Conservation (phyloP, 2,113 vertebrate species). For the Oreochromis aureus region DNA sequence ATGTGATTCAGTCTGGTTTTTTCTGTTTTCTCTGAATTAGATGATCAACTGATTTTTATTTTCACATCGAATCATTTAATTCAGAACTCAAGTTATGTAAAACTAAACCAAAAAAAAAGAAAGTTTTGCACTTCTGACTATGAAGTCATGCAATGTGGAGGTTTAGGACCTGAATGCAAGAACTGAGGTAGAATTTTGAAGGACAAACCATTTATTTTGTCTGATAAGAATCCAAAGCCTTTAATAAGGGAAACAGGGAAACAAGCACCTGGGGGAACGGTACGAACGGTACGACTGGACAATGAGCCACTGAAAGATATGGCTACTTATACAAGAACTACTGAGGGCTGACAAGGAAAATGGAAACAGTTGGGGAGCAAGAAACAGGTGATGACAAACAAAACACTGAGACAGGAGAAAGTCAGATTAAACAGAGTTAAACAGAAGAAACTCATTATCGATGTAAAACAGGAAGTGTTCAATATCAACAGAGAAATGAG, state of each 20-base stretch:
- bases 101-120: not conserved
- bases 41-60: not conserved
- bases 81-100: not conserved
- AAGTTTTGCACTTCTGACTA: not conserved
- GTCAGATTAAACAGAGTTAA: not conserved
- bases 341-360: not conserved
- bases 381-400: not conserved
- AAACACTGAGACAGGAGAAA: not conserved
- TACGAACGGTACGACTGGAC: not conserved
- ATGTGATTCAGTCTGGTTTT: not conserved
- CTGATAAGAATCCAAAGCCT: not conserved
- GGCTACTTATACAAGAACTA: not conserved
- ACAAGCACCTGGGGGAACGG: not conserved
- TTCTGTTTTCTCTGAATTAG: not conserved
- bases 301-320: not conserved
- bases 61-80: rapidly evolving
- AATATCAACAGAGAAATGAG: not conserved
- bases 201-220: not conserved
- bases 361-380: not conserved
- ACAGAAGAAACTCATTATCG: not conserved
- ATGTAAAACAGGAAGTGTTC: not conserved
- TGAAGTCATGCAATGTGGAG: not conserved
- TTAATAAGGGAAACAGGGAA: not conserved
- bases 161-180: not conserved
- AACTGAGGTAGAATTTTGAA: not conserved